These are phyloP conservation scores for Thermophis baileyi DNA, from an alignment of 2,113 vertebrate genomes.

Conservation along the genomic window DNA sequence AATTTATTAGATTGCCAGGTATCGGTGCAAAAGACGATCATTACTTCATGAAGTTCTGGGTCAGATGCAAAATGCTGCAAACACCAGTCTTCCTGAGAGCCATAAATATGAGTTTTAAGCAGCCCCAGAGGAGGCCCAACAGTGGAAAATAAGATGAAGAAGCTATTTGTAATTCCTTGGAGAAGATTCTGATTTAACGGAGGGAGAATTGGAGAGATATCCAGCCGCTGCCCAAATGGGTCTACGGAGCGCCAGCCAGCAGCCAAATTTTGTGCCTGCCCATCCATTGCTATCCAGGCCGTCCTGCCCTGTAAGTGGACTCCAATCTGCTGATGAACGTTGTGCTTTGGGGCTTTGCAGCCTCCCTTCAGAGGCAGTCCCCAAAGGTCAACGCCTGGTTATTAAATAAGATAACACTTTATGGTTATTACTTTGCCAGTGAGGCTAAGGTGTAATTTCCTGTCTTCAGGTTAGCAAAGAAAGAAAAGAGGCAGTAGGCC, in stretches of 20 bases:
- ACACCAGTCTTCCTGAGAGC: not conserved
- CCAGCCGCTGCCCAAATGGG: rapidly evolving
- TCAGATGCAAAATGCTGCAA: not conserved
- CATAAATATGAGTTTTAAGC: not conserved
- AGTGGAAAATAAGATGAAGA: not conserved
- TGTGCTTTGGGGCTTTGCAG: not conserved
- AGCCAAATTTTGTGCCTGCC: not conserved
- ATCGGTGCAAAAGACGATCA: not conserved
- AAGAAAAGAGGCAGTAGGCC: not conserved
- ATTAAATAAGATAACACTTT: constrained; percentile 53
- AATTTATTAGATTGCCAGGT: not conserved
- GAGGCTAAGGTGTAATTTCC: constrained; percentile 74
- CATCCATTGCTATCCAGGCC: constrained; percentile 10
- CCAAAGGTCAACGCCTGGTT: constrained; percentile 52
- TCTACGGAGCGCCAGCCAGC: not conserved
- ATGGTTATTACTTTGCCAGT: constrained; percentile 66
- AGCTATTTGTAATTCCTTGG: not conserved
- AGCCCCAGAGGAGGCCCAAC: not conserved
- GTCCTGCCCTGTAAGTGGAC: constrained; percentile 7
- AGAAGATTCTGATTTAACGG: not conserved
- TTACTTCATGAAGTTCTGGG: not conserved
- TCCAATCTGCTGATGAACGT: constrained; percentile 12
- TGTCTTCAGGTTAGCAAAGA: constrained; percentile 64
- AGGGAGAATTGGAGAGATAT: not conserved
- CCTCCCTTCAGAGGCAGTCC: constrained; percentile 14